Evolutionary conservation across 2,797 vertebrate genomes (phyloP), one percentile per base, ranked within the genome.

Genomic region (Myripristis murdjan): DNA sequence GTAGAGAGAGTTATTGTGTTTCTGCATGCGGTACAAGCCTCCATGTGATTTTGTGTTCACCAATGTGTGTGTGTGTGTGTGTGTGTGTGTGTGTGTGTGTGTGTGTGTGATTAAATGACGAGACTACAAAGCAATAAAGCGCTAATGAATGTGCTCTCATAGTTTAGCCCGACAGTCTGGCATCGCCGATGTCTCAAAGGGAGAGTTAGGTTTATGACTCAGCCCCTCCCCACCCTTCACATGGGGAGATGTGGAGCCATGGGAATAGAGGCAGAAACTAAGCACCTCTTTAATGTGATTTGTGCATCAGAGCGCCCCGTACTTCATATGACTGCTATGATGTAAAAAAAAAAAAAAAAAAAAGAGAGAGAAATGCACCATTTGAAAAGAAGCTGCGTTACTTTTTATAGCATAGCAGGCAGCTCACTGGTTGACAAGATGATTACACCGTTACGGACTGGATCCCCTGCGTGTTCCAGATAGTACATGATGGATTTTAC

Each of bases 111-210:
- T 87, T 88, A 87, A 88, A 58, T 39, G 79, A 81, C 24, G 57
- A 70, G 81, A 84, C 83, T 75, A 77, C 78, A 72, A 64, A 70
- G 81, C 85, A 77, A 81, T 92, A 90, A 91, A 92, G 85, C 60
- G 54, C 83, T 92, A 90, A 92, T 91, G 90, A 90, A 90, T 86
- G 87, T 87, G 83, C 80, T 80, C 80, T 86, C 79, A 58, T 79
- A 79, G 84, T 82, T 90, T 73, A 79, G 84, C 88, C 83, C 73
- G 57, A 84, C 79, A 77, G 80, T 87, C 81, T 91, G 86, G 77
- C 84, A 82, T 77, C 28, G 24, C 74, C 73, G 22, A 55, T 61
- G 87, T 84, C 87, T 90, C 85, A 22, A 77, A 79, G 87, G 90
- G 82, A 87, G 75, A 41, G 49, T 84, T 88, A 74, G 81, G 65